phyloP scores from a whole-genome alignment of 2,888 invertebrate species.

The Capitulum mitella region DNA sequence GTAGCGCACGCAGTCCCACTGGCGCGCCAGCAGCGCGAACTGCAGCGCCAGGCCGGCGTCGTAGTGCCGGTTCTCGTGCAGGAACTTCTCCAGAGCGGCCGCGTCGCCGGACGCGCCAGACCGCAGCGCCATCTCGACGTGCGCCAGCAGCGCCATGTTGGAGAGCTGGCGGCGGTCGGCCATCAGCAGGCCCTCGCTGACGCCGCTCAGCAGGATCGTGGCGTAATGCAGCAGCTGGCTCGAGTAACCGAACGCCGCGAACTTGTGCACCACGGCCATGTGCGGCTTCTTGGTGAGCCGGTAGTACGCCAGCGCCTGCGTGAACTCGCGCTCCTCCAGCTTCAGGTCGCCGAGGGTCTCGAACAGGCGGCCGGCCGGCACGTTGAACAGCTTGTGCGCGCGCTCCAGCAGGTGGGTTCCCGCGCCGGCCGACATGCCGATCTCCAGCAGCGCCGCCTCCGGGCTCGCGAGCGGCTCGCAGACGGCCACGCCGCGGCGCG shows the following conservation, averaged over 20 bases:
- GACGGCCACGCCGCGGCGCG: background rate
- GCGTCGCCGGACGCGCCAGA: background rate
- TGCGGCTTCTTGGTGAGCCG: constrained; percentile 62
- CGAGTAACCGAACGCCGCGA: constrained; percentile 56
- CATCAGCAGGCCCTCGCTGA: constrained; percentile 51
- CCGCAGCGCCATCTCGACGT: constrained; percentile 47
- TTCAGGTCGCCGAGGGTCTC: constrained; percentile 74
- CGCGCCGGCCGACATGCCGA: background rate
- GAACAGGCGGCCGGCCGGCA: constrained; percentile 56
- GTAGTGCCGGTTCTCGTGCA: constrained; percentile 55
- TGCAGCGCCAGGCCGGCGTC: constrained; percentile 57
- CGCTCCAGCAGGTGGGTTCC: constrained; percentile 44
- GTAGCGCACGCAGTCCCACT: constrained; percentile 53
- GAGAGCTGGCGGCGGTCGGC: constrained; percentile 56
- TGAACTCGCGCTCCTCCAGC: constrained; percentile 62
- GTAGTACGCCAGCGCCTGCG: constrained; percentile 70
- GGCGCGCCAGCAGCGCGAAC: constrained; percentile 55
- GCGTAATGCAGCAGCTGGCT: constrained; percentile 55
- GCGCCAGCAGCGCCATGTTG: constrained; percentile 59
- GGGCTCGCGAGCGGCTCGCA: constrained; percentile 4
- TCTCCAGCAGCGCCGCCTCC: background rate
- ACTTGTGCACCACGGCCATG: constrained; percentile 54
- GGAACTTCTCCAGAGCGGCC: constrained; percentile 42
- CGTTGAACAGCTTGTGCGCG: constrained; percentile 52
- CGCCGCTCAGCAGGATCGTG: constrained; percentile 49